Evolutionary conservation across 2,113 vertebrate species (phyloP).

Genomic region (Gymnogyps californianus): DNA sequence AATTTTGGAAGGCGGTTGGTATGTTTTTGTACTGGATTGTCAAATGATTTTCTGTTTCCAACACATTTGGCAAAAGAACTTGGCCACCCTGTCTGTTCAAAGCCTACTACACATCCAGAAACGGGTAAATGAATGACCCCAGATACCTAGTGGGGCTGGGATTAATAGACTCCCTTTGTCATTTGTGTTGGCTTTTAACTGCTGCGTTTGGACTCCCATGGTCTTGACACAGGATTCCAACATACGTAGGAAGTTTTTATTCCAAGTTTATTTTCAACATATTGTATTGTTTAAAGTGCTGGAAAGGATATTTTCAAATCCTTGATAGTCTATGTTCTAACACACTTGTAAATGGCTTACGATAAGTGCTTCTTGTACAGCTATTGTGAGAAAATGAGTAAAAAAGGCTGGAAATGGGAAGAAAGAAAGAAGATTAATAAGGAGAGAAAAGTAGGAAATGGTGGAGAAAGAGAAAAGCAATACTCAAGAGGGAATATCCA

Average conservation of each 20-base stretch:
- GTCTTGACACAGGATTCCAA: not conserved
- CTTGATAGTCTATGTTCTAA: not conserved
- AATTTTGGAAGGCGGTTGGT: not conserved
- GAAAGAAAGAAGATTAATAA: not conserved
- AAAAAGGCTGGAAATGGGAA: not conserved
- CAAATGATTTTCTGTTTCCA: not conserved
- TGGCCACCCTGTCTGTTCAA: slow-evolving; percentile 1
- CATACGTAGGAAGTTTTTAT: not conserved
- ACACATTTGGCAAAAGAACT: slow-evolving; percentile 31
- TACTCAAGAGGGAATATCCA: not conserved
- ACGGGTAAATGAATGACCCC: not conserved
- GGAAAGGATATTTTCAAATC: not conserved
- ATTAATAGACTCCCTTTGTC: slow-evolving; percentile 18
- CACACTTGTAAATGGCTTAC: not conserved
- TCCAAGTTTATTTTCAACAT: not conserved
- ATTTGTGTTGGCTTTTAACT: slow-evolving; percentile 5
- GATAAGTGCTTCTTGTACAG: not conserved
- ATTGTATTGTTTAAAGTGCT: not conserved
- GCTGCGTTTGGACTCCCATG: not conserved
- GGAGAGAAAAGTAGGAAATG: not conserved
- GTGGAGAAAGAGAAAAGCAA: not conserved
- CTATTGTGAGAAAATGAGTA: not conserved
- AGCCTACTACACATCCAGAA: not conserved
- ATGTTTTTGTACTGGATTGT: not conserved
- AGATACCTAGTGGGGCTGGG: not conserved